Conservation (phyloP, 2,888 invertebrate species). For the Glyphotaelius pellucidus region DNA sequence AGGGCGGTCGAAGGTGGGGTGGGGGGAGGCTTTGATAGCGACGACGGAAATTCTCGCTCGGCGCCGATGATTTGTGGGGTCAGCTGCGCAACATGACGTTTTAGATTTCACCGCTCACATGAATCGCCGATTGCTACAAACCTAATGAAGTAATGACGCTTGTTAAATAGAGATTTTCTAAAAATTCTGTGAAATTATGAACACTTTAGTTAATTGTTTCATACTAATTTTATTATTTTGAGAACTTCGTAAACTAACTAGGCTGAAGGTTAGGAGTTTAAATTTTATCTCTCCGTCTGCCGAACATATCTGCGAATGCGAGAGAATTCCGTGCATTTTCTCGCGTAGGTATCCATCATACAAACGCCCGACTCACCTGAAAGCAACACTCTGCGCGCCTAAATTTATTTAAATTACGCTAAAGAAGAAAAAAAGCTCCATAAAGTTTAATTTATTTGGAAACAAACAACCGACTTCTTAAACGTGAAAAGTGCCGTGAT, state of each 20-base stretch:
- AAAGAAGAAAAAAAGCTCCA: conserved; percentile 53
- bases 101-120: conserved; percentile 34
- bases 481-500: conserved; percentile 56
- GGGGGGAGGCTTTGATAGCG: conserved; percentile 52
- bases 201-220: no score
- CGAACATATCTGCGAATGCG: not conserved
- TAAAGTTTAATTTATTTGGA: conserved; percentile 51
- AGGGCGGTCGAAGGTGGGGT: not conserved
- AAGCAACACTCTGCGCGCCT: conserved; percentile 11
- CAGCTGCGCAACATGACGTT: conserved; percentile 40
- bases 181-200: not conserved
- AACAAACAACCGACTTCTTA: conserved; percentile 55
- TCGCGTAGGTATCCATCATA: not conserved
- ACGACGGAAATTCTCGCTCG: conserved; percentile 57
- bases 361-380: conserved; percentile 23
- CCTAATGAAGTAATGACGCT: not conserved
- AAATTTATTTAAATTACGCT: conserved; percentile 53
- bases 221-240: not conserved
- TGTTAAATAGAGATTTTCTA: not conserved
- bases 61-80: conserved; percentile 62
- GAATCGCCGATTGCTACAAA: not conserved
- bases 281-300: not conserved
- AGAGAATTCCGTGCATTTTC: not conserved
- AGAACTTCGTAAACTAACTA: not conserved
- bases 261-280: not conserved